Evolutionary conservation across 1,140 invertebrate species (phyloP).

Genomic region (Cydia fagiglandana): DNA sequence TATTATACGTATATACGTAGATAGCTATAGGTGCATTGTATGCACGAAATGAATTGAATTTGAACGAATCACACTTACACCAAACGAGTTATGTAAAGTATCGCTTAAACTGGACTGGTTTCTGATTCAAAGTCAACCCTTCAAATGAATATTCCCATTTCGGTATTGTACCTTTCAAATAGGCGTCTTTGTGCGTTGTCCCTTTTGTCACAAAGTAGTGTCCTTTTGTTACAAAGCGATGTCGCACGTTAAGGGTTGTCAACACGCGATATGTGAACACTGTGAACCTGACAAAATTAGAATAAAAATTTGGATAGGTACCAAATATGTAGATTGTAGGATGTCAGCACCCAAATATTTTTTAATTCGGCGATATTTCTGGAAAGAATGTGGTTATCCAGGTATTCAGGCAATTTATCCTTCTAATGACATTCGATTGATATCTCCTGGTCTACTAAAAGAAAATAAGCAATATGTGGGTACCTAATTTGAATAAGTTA

Average conservation of each 20-base stretch:
- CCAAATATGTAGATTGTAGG: too few relatives aligned
- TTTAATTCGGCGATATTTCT: too few relatives aligned
- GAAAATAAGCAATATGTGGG: too few relatives aligned
- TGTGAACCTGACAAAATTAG: not conserved
- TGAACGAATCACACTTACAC: not conserved
- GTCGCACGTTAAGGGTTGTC: not conserved
- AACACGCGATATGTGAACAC: not conserved
- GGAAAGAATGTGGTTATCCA: too few relatives aligned
- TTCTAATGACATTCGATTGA: too few relatives aligned
- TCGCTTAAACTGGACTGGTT: not conserved
- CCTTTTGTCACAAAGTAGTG: not conserved
- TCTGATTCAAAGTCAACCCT: constrained; percentile 7
- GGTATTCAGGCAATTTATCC: too few relatives aligned
- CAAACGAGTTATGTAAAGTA: not conserved
- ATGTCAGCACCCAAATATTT: too few relatives aligned
- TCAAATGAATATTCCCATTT: not conserved
- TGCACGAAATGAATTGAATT: not conserved
- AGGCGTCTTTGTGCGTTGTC: not conserved
- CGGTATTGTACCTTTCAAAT: not conserved
- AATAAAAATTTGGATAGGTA: not conserved
- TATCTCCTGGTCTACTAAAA: too few relatives aligned
- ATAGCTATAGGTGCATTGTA: not conserved
- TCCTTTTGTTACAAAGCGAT: not conserved
- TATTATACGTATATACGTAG: too few relatives aligned
- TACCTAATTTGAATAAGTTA: too few relatives aligned